A percentile compares a stretch with the other conserved stretches of the same genome.
These are phyloP conservation scores for Eilema depressum DNA, from an alignment of 2,888 invertebrate species.

Conservation along the genomic window DNA sequence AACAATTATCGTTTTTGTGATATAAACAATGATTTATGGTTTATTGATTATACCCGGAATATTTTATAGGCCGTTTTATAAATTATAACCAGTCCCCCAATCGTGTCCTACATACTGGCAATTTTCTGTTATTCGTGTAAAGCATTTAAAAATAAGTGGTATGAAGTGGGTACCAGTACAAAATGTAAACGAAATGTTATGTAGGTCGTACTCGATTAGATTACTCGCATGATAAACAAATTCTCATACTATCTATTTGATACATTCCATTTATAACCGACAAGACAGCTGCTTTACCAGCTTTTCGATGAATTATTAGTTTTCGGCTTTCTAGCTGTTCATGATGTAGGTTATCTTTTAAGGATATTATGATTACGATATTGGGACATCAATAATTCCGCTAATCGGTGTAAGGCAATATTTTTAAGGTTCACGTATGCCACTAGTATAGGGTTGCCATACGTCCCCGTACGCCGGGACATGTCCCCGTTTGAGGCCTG, in stretches of 20 bases:
- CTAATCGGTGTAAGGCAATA: background rate
- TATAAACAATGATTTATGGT: too few relatives aligned
- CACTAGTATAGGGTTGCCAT: too few relatives aligned
- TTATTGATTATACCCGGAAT: background rate
- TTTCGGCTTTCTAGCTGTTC: background rate
- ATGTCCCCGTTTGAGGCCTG: too few relatives aligned
- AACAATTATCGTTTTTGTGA: too few relatives aligned
- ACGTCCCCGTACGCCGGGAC: too few relatives aligned
- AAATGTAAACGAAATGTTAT: background rate
- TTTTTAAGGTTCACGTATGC: background rate
- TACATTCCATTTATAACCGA: background rate
- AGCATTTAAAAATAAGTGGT: background rate
- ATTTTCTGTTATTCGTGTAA: background rate
- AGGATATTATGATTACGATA: background rate
- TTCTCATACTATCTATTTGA: background rate
- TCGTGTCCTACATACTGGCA: background rate
- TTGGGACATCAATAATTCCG: background rate
- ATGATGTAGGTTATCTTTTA: constrained; percentile 5
- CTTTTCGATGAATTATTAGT: background rate
- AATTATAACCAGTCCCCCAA: background rate
- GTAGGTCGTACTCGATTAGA: background rate
- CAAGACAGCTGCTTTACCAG: background rate
- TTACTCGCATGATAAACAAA: background rate
- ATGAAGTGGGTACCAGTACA: background rate
- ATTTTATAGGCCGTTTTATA: background rate